phyloP scores from a whole-genome alignment of 2,113 vertebrate genomes.

The Ranitomeya variabilis region DNA sequence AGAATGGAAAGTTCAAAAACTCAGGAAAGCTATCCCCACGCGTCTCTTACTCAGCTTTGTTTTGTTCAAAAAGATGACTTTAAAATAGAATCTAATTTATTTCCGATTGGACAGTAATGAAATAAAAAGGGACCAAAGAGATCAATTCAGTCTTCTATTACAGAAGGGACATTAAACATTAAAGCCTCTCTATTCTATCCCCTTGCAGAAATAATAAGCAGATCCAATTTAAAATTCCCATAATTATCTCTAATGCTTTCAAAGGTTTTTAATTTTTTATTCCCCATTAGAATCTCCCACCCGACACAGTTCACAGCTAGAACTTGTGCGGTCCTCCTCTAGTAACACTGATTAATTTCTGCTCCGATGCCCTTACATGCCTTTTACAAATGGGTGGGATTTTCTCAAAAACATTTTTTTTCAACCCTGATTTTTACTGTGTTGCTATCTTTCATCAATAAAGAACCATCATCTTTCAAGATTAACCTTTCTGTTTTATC shows the following conservation, averaged over 20 bases:
- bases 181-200: slow-evolving; percentile 62
- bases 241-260: slow-evolving; percentile 61
- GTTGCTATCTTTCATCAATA: background rate
- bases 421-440: slow-evolving; percentile 33
- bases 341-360: background rate
- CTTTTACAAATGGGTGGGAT: background rate
- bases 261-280: slow-evolving; percentile 61
- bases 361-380: background rate
- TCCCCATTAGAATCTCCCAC: slow-evolving; percentile 27
- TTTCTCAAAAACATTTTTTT: background rate
- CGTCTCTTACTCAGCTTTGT: slow-evolving; percentile 28
- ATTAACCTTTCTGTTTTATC: slow-evolving; percentile 7
- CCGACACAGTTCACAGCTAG: background rate
- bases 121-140: slow-evolving; percentile 58
- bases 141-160: slow-evolving; percentile 64
- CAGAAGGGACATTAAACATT: slow-evolving; percentile 71
- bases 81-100: slow-evolving; percentile 68
- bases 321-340: background rate
- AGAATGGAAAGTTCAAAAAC: background rate
- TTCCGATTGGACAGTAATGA: slow-evolving; percentile 63
- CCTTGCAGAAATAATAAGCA: slow-evolving; percentile 69
- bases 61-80: slow-evolving; percentile 52
- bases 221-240: slow-evolving; percentile 67
- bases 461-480: slow-evolving; percentile 18
- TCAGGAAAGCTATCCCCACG: slow-evolving; percentile 2